Base-by-base conservation (phyloP, 2,888 invertebrate genomes). In the Phytoseiulus persimilis region DNA sequence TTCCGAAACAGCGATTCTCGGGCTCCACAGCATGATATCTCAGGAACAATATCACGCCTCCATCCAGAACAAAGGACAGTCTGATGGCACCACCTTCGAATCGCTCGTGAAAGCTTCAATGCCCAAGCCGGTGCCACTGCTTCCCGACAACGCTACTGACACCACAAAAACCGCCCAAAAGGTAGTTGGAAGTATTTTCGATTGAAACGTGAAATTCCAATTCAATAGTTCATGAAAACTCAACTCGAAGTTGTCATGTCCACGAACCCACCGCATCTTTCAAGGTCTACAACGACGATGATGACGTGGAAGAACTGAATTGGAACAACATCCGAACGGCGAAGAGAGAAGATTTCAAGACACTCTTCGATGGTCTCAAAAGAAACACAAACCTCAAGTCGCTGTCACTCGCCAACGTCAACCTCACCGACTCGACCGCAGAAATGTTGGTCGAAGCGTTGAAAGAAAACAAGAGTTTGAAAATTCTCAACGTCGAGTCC, bases 1-100 rank as follows among this genome's bases (percentile, higher is more conserved):
- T 83, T 83, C 23, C 18, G 32, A 32, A n/a, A 0, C 94, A 97
- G 98, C 98, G 93, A 98, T 98, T 93, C 95, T 98, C 92, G 99
- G 99, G 92, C 98, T 99, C 95, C 99, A 99, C 94, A 98, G 98
- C 91, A 98, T 99, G 97, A 96, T 99, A 96, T 99, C 98, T 93
- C 99, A 99, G 94, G 98, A 98, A 93, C 99, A 99, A 94, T 99
- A 98, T 94, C 98, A 99, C 94, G 98, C 98, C 90, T 98, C 99
- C 83, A 94, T 97, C 91, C 93, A 96, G 91, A 97, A 97, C 94
- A 97, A 97, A 93, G 96, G 91, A 18, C 92, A 92, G 87, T 90
- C 90, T 84, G 90, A 91, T 45, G 91, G 91, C 46, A 91, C 91
- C 83, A 92, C 91, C 90, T 92, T 92, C 91, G 91, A 92, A 90